A percentile compares a stretch with the other conserved stretches of the same genome.
Evolutionary conservation across 2,113 vertebrate genomes (phyloP).

Genomic region (Myiagra hebetior): DNA sequence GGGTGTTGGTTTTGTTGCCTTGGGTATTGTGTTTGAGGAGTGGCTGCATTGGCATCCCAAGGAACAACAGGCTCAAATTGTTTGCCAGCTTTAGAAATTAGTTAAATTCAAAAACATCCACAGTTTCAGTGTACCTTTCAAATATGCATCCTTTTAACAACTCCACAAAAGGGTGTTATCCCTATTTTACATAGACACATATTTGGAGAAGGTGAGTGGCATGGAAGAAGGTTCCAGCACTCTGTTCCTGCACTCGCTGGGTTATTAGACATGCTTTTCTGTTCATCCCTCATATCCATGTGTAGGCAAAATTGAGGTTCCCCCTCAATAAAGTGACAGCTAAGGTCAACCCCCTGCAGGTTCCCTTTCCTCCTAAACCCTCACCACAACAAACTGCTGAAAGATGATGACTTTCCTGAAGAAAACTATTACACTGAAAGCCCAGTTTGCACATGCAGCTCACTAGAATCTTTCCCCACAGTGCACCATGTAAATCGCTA

Average conservation of each 20-base stretch:
- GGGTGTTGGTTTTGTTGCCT: neutral
- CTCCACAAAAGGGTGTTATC: neutral
- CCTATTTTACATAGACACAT: neutral
- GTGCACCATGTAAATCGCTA: neutral
- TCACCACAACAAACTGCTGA: neutral
- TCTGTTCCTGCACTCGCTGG: neutral
- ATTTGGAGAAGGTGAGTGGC: neutral
- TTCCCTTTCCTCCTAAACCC: neutral
- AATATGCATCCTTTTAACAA: neutral
- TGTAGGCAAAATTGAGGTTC: neutral
- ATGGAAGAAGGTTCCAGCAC: neutral
- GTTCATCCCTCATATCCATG: neutral
- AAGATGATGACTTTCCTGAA: neutral
- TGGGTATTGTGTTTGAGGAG: neutral
- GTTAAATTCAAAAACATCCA: neutral
- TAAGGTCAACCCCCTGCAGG: neutral
- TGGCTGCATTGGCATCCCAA: neutral
- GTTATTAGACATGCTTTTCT: neutral
- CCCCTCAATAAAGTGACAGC: neutral
- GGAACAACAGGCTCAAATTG: neutral
- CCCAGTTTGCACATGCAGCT: neutral
- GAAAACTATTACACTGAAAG: neutral
- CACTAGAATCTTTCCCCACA: neutral
- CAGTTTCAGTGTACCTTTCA: neutral
- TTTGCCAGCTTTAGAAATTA: slow-evolving; percentile 3